Conservation (phyloP, 2,113 vertebrate species). For the Corythornis vintsioides region DNA sequence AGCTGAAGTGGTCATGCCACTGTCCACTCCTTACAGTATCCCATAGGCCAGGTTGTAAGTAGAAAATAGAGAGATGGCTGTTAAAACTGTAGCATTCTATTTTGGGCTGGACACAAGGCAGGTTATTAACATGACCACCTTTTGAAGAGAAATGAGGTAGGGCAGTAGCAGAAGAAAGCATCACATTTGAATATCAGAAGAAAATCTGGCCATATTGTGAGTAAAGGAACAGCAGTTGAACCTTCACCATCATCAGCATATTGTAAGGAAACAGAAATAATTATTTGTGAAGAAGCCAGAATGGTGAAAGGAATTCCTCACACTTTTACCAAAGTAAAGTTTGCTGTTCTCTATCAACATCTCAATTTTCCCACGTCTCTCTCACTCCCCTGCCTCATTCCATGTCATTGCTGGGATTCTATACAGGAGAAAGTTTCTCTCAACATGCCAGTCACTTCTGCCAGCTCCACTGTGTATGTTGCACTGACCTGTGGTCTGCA, state of each 20-base stretch:
- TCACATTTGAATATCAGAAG: background rate
- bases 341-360: background rate
- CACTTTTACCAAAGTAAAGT: background rate
- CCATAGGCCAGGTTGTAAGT: background rate
- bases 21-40: background rate
- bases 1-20: background rate
- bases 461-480: background rate
- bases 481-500: constrained; percentile 92
- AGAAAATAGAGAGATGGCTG: background rate
- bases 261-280: background rate
- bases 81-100: background rate
- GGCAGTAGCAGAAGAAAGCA: background rate
- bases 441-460: background rate
- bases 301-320: background rate
- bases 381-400: background rate
- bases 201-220: background rate
- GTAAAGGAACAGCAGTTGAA: background rate
- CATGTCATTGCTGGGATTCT: background rate
- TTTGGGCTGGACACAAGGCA: background rate
- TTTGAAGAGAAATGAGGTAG: background rate
- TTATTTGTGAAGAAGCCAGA: background rate
- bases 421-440: background rate
- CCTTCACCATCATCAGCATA: background rate
- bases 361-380: background rate
- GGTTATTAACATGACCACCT: background rate